Evolutionary conservation across 2,888 invertebrate genomes (phyloP).

Genomic region (Agonopterix alstromeriana): DNA sequence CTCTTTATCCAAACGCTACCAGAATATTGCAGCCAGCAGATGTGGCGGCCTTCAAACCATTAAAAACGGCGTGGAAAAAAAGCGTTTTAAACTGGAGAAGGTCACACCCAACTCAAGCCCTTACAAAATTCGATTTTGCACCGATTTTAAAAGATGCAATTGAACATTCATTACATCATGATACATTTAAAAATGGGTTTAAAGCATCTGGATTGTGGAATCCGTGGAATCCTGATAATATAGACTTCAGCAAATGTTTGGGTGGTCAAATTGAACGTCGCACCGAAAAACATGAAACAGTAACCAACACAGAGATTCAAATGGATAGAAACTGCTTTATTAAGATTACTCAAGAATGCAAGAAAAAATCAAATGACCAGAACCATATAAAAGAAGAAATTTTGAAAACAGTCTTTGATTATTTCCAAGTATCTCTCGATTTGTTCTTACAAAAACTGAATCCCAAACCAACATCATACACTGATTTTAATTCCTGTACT

Average conservation of each 20-base stretch:
- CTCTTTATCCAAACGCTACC: slow-evolving; percentile 19
- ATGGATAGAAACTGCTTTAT: too few relatives aligned
- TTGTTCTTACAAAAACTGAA: too few relatives aligned
- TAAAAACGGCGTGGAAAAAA: slow-evolving; percentile 18
- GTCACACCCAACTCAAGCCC: slow-evolving; percentile 9
- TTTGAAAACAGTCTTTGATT: too few relatives aligned
- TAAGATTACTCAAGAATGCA: too few relatives aligned
- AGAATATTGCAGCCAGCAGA: slow-evolving; percentile 20
- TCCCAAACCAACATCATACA: too few relatives aligned
- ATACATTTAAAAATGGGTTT: slow-evolving; percentile 17
- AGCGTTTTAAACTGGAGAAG: slow-evolving; percentile 16
- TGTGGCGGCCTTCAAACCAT: slow-evolving; percentile 18
- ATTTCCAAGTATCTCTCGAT: too few relatives aligned
- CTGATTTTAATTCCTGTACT: too few relatives aligned
- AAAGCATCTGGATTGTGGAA: slow-evolving; percentile 13
- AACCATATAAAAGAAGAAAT: too few relatives aligned
- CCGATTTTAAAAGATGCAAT: slow-evolving; percentile 14
- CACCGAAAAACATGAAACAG: too few relatives aligned
- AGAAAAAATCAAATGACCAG: too few relatives aligned
- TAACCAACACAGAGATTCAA: too few relatives aligned
- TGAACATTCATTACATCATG: slow-evolving; percentile 8
- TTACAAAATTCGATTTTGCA: slow-evolving; percentile 17
- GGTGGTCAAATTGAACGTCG: neutral
- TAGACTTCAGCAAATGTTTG: slow-evolving; percentile 11
- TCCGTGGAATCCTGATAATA: slow-evolving; percentile 14